Percentiles rank a stretch among this genome's conserved stretches.
Evolutionary conservation across 2,113 vertebrate species (phyloP).

Genomic region (Perca schrenkii): DNA sequence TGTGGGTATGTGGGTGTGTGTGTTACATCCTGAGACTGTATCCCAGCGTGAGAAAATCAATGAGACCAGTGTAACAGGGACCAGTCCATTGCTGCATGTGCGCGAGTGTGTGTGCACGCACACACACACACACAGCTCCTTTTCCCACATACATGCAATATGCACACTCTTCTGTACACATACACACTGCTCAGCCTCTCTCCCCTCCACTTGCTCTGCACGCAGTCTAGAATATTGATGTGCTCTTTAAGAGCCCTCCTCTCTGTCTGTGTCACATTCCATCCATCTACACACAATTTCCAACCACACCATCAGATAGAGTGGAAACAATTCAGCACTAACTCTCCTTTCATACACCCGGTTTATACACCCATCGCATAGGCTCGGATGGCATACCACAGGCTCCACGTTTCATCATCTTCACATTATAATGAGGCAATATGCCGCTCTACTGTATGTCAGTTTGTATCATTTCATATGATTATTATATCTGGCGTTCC

Average conservation of each 20-base stretch:
- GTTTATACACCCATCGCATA: constrained; percentile 57
- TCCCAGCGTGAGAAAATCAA: constrained; percentile 83
- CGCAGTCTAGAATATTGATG: constrained; percentile 82
- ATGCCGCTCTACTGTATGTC: constrained; percentile 61
- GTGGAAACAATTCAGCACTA: constrained; percentile 70
- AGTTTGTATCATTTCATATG: constrained; percentile 71
- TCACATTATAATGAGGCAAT: constrained; percentile 72
- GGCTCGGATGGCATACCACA: constrained; percentile 61
- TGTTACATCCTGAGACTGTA: constrained; percentile 70
- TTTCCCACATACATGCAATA: constrained; percentile 29
- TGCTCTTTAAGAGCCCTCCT: constrained; percentile 81
- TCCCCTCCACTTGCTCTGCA: constrained; percentile 57
- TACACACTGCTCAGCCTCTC: constrained; percentile 50
- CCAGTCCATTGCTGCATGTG: constrained; percentile 69
- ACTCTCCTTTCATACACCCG: constrained; percentile 43
- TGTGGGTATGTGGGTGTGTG: constrained; percentile 27
- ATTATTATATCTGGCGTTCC: constrained; percentile 62
- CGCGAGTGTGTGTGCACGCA: neutral
- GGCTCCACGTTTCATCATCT: constrained; percentile 71
- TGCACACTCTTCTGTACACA: constrained; percentile 35
- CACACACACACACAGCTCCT: constrained; percentile 13
- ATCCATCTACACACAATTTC: constrained; percentile 76
- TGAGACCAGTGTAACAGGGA: constrained; percentile 76
- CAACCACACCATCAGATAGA: constrained; percentile 64
- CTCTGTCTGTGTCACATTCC: constrained; percentile 81